Conservation (phyloP, 2,797 vertebrate species). For the Argyrosomus regius region DNA sequence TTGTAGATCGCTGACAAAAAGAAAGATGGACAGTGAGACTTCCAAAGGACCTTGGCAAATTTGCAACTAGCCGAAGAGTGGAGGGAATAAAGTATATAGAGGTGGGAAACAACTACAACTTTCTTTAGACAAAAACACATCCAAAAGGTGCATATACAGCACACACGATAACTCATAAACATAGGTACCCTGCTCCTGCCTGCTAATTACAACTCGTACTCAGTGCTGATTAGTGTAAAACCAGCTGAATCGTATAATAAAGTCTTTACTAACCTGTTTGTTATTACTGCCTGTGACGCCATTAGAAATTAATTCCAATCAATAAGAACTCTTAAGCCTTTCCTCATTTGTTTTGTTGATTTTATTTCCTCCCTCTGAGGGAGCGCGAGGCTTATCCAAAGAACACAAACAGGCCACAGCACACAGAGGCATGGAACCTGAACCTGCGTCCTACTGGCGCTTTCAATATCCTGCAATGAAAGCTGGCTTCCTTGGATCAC, state of each 20-base stretch:
- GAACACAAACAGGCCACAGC: conserved; percentile 67
- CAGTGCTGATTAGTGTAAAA: conserved; percentile 53
- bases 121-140: conserved; percentile 3
- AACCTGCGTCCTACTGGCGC: conserved; percentile 54
- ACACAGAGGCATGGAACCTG: conserved; percentile 49
- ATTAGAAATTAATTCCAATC: conserved; percentile 79
- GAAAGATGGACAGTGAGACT: neutral
- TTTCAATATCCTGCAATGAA: conserved; percentile 73
- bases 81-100: neutral
- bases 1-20: conserved; percentile 34
- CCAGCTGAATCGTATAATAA: conserved; percentile 50
- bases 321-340: conserved; percentile 66
- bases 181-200: neutral
- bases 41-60: conserved; percentile 10
- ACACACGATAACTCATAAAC: conserved; percentile 26
- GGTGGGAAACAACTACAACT: neutral
- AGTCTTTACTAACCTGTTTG: conserved; percentile 67
- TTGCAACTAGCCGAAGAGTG: neutral
- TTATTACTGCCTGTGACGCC: conserved; percentile 69
- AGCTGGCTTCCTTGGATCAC: conserved; percentile 47
- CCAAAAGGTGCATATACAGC: neutral
- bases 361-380: conserved; percentile 58
- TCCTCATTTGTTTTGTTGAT: conserved; percentile 72
- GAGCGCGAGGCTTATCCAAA: conserved; percentile 62
- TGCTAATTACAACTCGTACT: conserved; percentile 10